A percentile compares a stretch with the other conserved stretches of the same genome.
These are phyloP conservation scores for Meiosimyza platycephala DNA, from an alignment of 2,888 invertebrate species.

Conservation along the genomic window DNA sequence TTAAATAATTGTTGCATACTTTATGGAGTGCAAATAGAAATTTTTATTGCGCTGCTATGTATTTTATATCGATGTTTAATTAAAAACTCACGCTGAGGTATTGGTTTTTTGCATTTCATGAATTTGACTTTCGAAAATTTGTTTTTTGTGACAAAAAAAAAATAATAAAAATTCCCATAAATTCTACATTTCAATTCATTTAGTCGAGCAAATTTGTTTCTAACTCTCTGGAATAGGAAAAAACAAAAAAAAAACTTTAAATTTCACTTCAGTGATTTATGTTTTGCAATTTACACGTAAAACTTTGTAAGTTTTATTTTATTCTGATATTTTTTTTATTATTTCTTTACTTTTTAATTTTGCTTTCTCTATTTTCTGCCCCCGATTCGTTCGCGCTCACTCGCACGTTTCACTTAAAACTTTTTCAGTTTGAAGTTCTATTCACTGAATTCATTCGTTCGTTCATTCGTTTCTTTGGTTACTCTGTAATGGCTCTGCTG, in stretches of 20 bases:
- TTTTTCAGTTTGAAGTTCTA: slow-evolving; percentile 26
- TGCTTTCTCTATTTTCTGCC: slow-evolving; percentile 28
- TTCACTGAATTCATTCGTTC: slow-evolving; percentile 1
- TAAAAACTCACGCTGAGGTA: background rate
- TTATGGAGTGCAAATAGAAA: background rate
- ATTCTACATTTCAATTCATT: too few relatives aligned
- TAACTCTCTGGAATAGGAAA: too few relatives aligned
- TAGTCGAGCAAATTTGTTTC: too few relatives aligned
- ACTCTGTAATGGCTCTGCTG: background rate
- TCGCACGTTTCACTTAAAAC: slow-evolving; percentile 25
- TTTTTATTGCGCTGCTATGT: too few relatives aligned
- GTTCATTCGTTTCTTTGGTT: background rate
- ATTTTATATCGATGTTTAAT: background rate
- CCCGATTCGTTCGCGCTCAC: slow-evolving; percentile 32
- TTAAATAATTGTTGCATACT: slow-evolving; percentile 13
- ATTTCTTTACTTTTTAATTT: slow-evolving; percentile 13
- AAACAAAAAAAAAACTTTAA: slow-evolving; percentile 42
- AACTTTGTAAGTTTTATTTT: slow-evolving; percentile 37
- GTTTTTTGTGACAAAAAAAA: too few relatives aligned
- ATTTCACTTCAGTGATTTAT: slow-evolving; percentile 62
- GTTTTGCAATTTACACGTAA: slow-evolving; percentile 58
- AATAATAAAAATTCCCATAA: too few relatives aligned
- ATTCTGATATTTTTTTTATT: slow-evolving; percentile 40
- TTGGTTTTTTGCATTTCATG: too few relatives aligned
- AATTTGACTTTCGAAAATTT: too few relatives aligned